These are phyloP conservation scores for Parthenolecanium corni DNA, from an alignment of 2,888 invertebrate genomes.

Conservation along the genomic window DNA sequence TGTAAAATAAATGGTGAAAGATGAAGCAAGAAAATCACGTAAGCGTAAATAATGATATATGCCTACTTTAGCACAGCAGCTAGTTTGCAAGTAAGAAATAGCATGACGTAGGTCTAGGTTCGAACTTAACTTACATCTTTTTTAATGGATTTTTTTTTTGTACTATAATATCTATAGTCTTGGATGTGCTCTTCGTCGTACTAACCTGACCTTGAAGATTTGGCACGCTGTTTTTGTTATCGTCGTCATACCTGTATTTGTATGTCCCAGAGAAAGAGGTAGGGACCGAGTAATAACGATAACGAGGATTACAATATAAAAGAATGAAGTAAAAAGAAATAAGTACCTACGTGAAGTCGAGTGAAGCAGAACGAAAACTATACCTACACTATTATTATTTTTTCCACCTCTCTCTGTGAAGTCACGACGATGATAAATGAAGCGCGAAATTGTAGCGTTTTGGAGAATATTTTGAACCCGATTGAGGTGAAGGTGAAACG, in stretches of 20 bases:
- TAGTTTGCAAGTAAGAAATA: neutral
- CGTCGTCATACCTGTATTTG: neutral
- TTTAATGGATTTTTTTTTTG: neutral
- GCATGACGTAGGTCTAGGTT: constrained; percentile 14
- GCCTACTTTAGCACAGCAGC: neutral
- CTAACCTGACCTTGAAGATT: constrained; percentile 5
- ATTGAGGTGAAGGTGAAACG: neutral
- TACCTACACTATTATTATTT: neutral
- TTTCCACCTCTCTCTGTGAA: neutral
- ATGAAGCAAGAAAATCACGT: too few relatives aligned
- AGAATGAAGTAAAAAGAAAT: neutral
- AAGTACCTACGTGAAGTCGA: neutral
- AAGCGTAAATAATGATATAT: too few relatives aligned
- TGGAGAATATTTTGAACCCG: constrained; percentile 1
- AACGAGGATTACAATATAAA: neutral
- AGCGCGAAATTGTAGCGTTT: constrained; percentile 9
- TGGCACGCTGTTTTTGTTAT: constrained; percentile 10
- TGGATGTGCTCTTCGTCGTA: neutral
- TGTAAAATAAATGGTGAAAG: too few relatives aligned
- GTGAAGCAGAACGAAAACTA: neutral
- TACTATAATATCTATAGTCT: too few relatives aligned
- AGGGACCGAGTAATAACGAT: neutral
- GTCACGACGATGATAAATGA: neutral
- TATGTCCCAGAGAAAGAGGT: neutral
- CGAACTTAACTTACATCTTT: neutral